These are phyloP conservation scores for Steinernema khuongi DNA, from an alignment of 1,140 invertebrate genomes.

Conservation along the genomic window DNA sequence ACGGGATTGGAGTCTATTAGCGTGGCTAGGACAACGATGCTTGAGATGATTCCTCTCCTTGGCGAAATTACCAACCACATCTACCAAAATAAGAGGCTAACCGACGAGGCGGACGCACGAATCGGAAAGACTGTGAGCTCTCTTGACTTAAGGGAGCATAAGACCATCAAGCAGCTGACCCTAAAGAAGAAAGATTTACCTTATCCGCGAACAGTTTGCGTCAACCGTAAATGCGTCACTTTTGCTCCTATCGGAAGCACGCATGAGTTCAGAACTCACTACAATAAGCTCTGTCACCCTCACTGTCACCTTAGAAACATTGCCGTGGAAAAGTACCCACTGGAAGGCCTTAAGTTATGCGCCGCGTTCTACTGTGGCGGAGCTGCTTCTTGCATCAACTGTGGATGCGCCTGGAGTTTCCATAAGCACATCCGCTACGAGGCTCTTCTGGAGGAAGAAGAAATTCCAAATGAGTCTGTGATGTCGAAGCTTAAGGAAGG, in stretches of 20 bases:
- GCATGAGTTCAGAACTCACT: constrained; percentile 14
- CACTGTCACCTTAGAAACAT: constrained; percentile 10
- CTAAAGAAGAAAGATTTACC: background rate
- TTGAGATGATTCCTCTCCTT: constrained; percentile 9
- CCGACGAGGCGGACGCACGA: constrained; percentile 15
- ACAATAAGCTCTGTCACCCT: constrained; percentile 15
- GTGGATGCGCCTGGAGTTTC: background rate
- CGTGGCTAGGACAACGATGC: background rate
- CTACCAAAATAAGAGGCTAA: background rate
- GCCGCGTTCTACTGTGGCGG: background rate
- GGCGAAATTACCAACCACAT: constrained; percentile 21
- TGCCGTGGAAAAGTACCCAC: background rate
- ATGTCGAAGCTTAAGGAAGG: background rate
- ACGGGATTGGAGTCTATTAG: background rate
- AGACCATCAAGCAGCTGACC: constrained; percentile 7
- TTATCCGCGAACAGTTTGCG: constrained; percentile 21
- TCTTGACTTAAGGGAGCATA: background rate
- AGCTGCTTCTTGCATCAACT: background rate
- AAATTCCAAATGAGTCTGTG: background rate
- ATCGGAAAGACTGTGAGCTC: background rate
- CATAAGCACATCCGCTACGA: background rate
- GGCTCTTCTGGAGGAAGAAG: background rate
- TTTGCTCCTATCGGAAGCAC: background rate
- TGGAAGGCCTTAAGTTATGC: background rate
- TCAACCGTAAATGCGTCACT: constrained; percentile 17